Conservation (phyloP, 1,140 invertebrate species). For the Habropoda laboriosa region DNA sequence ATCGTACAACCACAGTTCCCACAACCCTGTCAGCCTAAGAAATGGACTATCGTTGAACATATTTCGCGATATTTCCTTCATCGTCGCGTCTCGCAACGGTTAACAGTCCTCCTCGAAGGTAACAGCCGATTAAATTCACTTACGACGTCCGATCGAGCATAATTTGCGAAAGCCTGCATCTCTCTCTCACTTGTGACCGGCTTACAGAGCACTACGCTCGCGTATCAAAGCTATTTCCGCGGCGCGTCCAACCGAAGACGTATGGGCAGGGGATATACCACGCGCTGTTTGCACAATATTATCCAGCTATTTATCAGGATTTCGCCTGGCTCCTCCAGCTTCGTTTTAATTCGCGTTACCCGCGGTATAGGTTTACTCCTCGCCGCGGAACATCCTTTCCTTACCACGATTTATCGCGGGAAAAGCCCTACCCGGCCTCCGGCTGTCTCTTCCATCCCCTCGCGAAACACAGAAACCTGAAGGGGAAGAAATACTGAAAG, state of each 20-base stretch:
- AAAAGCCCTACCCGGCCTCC: constrained; percentile 25
- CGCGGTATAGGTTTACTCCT: not conserved
- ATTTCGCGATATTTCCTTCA: constrained; percentile 4
- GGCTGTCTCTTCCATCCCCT: constrained; percentile 12
- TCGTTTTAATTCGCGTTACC: constrained; percentile 53
- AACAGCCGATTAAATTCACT: constrained; percentile 47
- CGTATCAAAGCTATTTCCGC: constrained; percentile 56
- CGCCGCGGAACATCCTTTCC: not conserved
- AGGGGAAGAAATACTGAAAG: constrained; percentile 17
- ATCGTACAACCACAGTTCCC: not conserved
- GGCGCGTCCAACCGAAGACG: constrained; percentile 57
- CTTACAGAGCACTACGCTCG: constrained; percentile 1
- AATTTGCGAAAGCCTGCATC: constrained; percentile 19
- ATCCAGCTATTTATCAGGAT: constrained; percentile 78
- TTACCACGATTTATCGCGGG: constrained; percentile 33
- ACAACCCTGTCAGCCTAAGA: not conserved
- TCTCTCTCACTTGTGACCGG: too few species aligned
- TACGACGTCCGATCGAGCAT: constrained; percentile 3
- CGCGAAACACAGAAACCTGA: too few species aligned
- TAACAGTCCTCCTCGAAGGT: not conserved
- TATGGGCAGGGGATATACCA: constrained; percentile 58
- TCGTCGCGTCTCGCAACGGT: not conserved
- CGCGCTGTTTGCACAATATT: constrained; percentile 75
- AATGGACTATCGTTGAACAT: too few species aligned
- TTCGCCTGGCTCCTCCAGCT: constrained; percentile 43